Evolutionary conservation across 1,140 invertebrate genomes (phyloP).

Genomic region (Heliconius hermathena): DNA sequence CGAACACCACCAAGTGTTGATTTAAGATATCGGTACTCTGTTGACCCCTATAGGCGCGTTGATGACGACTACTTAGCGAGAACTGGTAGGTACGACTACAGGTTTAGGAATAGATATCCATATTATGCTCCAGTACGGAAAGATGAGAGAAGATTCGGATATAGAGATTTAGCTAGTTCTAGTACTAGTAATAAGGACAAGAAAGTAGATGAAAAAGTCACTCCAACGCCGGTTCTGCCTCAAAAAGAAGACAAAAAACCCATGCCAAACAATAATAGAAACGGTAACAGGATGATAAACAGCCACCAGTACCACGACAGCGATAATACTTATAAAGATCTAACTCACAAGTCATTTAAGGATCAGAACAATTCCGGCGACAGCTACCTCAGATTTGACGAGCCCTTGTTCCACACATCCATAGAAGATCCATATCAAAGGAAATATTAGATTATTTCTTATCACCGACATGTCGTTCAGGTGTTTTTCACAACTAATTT

Average conservation of each 20-base stretch:
- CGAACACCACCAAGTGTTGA: conserved; percentile 76
- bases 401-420: conserved; percentile 71
- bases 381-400: conserved; percentile 72
- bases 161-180: conserved; percentile 71
- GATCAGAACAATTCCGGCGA: conserved; percentile 67
- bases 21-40: conserved; percentile 70
- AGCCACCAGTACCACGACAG: conserved; percentile 79
- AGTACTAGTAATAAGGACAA: conserved; percentile 72
- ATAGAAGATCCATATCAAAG: conserved; percentile 76
- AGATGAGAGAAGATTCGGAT: conserved; percentile 70
- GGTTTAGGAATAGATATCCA: conserved; percentile 70
- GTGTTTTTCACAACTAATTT: conserved; percentile 31
- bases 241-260: conserved; percentile 72
- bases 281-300: conserved; percentile 64
- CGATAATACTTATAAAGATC: conserved; percentile 55
- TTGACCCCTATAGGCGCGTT: conserved; percentile 70
- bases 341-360: conserved; percentile 68
- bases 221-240: conserved; percentile 68
- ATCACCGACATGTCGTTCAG: conserved; percentile 28
- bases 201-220: conserved; percentile 73
- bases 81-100: conserved; percentile 69
- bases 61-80: conserved; percentile 72
- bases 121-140: conserved; percentile 70
- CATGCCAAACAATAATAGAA: conserved; percentile 44
- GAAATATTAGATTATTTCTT: conserved; percentile 56